A percentile compares a stretch with the other conserved stretches of the same genome.
phyloP scores from a whole-genome alignment of 2,797 vertebrate genomes.

The Syncerus caffer region DNA sequence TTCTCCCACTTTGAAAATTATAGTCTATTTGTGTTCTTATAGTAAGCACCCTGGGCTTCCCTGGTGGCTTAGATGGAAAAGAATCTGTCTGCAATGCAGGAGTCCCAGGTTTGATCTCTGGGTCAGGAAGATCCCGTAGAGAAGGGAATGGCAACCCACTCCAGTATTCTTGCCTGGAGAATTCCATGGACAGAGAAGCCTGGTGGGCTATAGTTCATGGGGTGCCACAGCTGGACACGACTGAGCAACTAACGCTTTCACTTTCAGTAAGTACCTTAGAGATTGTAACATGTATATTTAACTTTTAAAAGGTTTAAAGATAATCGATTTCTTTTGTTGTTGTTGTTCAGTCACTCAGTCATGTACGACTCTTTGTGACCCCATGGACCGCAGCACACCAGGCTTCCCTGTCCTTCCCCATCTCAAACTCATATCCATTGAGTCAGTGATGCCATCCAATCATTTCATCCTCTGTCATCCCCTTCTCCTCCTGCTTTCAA shows the following conservation, averaged over 20 bases:
- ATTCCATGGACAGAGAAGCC: not conserved
- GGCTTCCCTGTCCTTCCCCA: not conserved
- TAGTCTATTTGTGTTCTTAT: not conserved
- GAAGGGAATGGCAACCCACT: not conserved
- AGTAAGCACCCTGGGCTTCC: not conserved
- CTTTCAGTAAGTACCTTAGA: not conserved
- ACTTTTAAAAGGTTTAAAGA: not conserved
- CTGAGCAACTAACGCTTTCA: not conserved
- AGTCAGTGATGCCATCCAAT: too few species aligned
- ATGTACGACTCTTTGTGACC: not conserved
- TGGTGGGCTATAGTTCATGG: not conserved
- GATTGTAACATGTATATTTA: not conserved
- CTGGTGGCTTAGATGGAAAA: not conserved
- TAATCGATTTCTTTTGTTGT: not conserved
- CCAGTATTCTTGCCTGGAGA: not conserved
- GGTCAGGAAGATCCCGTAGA: not conserved
- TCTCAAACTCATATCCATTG: too few species aligned
- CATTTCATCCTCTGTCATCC: not conserved
- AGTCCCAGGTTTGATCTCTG: not conserved
- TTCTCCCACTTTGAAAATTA: not conserved
- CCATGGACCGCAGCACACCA: fast-evolving
- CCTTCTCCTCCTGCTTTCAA: not conserved
- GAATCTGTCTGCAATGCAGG: not conserved
- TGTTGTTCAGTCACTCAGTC: not conserved
- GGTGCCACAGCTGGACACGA: fast-evolving